Conservation (phyloP, 1,140 invertebrate genomes). For the Aleiodes sp. region DNA sequence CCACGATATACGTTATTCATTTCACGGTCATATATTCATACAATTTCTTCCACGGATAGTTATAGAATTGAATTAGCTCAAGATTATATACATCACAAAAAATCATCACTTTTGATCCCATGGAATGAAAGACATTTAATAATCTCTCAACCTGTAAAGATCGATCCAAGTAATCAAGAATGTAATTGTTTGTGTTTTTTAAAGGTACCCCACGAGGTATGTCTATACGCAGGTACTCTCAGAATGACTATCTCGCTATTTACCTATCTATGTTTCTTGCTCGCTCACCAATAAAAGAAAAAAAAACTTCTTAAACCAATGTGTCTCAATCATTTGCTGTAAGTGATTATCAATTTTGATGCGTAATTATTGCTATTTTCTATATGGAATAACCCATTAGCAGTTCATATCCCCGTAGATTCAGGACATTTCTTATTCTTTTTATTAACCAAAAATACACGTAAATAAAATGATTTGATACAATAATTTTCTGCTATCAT, state of each 20-base stretch:
- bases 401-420: not conserved
- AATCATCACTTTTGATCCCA: not conserved
- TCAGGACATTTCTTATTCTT: not conserved
- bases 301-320: not conserved
- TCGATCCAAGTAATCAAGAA: conserved; percentile 42
- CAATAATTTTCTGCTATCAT: not conserved
- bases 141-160: not conserved
- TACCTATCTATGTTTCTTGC: conserved; percentile 32
- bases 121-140: not conserved
- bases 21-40: too few relatives aligned
- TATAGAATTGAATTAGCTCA: too few relatives aligned
- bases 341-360: conserved; percentile 21
- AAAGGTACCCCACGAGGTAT: conserved; percentile 66
- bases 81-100: too few relatives aligned
- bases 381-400: not conserved
- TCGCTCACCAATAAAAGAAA: conserved; percentile 39
- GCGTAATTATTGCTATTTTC: not conserved
- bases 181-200: conserved; percentile 55
- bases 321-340: conserved; percentile 20
- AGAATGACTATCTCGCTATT: conserved; percentile 55
- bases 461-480: too few relatives aligned
- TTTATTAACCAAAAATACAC: too few relatives aligned
- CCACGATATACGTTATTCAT: too few relatives aligned
- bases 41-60: too few relatives aligned
- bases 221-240: conserved; percentile 61